phyloP scores from a whole-genome alignment of 2,113 vertebrate genomes.

The Dromiciops gliroides region DNA sequence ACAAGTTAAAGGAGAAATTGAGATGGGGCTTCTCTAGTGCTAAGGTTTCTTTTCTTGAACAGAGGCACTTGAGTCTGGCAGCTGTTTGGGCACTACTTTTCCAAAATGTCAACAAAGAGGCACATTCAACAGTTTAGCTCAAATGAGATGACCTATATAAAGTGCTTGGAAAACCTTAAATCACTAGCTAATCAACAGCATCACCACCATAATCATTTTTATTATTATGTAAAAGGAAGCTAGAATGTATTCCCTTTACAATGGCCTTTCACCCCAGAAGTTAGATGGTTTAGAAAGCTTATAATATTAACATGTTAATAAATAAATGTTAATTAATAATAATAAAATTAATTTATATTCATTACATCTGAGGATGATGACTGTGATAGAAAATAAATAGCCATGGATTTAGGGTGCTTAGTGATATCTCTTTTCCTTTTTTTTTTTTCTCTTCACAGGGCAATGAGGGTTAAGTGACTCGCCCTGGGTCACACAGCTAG shows the following conservation, averaged over 20 bases:
- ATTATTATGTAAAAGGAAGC: background rate
- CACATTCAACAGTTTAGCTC: background rate
- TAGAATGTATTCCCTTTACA: no score
- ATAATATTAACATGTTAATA: background rate
- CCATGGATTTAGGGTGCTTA: background rate
- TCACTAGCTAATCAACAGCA: background rate
- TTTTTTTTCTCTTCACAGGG: no score
- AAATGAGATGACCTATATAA: background rate
- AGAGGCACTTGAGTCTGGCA: background rate
- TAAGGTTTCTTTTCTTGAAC: conserved; percentile 4
- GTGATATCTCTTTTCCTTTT: background rate
- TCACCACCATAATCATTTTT: background rate
- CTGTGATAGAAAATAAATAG: background rate
- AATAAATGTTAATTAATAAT: no score
- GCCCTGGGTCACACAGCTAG: no score
- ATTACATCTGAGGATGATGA: background rate
- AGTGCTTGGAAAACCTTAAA: background rate
- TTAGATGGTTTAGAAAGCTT: conserved; percentile 21
- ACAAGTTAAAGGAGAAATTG: conserved; percentile 61
- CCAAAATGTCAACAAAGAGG: conserved; percentile 13
- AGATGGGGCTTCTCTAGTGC: background rate
- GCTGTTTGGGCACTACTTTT: background rate
- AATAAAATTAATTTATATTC: background rate
- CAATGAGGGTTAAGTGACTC: no score
- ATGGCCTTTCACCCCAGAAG: background rate